Evolutionary conservation across 1,140 invertebrate genomes (phyloP).

Genomic region (Anoplolepis gracilipes): DNA sequence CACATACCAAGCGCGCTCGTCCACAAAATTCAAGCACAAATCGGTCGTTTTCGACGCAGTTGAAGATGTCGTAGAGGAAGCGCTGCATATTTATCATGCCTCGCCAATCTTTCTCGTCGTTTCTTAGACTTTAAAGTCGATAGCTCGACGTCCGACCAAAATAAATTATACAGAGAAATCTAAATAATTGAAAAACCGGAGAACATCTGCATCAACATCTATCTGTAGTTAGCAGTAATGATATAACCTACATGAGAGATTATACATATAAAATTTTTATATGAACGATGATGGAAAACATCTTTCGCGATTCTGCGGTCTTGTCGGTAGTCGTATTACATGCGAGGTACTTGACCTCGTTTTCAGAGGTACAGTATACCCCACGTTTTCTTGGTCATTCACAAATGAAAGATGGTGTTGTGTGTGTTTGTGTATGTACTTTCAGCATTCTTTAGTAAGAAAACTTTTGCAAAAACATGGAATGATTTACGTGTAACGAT

Average conservation of each 20-base stretch:
- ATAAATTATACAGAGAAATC: slow-evolving; percentile 20
- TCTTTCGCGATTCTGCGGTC: slow-evolving; percentile 14
- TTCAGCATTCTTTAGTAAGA: background rate
- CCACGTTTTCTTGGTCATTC: slow-evolving; percentile 35
- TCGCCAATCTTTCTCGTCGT: slow-evolving; percentile 32
- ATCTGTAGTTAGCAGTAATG: background rate
- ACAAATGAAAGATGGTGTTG: slow-evolving; percentile 25
- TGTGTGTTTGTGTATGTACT: slow-evolving; percentile 17
- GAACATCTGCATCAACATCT: background rate
- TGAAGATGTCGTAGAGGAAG: slow-evolving; percentile 55
- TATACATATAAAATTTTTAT: background rate
- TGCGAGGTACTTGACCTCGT: slow-evolving; percentile 33
- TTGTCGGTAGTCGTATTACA: slow-evolving; percentile 3
- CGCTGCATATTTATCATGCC: slow-evolving; percentile 57
- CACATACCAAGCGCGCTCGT: slow-evolving; percentile 28
- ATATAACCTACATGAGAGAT: background rate
- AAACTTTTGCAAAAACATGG: background rate
- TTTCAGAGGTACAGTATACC: slow-evolving; percentile 24
- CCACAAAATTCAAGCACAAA: slow-evolving; percentile 57
- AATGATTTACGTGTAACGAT: background rate
- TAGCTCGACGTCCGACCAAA: slow-evolving; percentile 20
- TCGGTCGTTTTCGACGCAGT: slow-evolving; percentile 46
- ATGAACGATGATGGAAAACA: background rate
- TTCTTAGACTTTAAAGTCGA: slow-evolving; percentile 58
- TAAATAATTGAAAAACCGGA: background rate